Evolutionary conservation across 1,140 invertebrate genomes (phyloP), one percentile per base, ranked within the genome.

Genomic region (Listronotus oregonensis): DNA sequence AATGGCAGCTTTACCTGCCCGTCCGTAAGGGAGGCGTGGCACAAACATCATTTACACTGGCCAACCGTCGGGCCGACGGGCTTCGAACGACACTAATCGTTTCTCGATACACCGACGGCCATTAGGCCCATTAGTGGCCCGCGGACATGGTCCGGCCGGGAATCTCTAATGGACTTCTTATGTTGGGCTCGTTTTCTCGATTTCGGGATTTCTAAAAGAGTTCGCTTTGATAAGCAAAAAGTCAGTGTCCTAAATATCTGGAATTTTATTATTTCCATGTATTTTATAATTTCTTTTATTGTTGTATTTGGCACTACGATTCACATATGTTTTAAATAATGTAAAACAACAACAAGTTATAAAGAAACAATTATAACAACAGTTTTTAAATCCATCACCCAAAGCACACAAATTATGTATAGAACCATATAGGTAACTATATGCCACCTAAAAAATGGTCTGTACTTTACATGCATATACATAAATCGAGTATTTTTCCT

Each of bases 1-100:
- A 73, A 77, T 76, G 71, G 71, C 70, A 74, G 71, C 59, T 69
- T 68, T 66, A 51, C 75, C 73, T 76, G 73, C 72, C 73, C 68
- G 73, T 75, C 73, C 75, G 73, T 74, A 65, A 69, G 52, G 61
- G 61, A 66, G 76, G 76, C 76, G 76, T 74, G 75, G 76, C 73
- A 50, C 50, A 59, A 60, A 69, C 74, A 74, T 77, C 76, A 75
- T 78, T 78, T 78, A 78, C 74, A 75, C 73, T 68, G 68, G 71
- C 75, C 76, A 75, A 76, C 75, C 59, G 75, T 73, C 71, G 72
- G 70, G 68, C 71, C 69, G 63, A 49, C 54, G 37, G 47, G 55
- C 11, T 32, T 50, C 59, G 54, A 61, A 67, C 70, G 70, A 64
- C 67, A 65, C 72, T 77, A 77, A 77, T 77, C 75, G 73, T 64